A percentile compares a stretch with the other conserved stretches of the same genome.
Evolutionary conservation across 1,140 invertebrate genomes (phyloP).

Genomic region (Stegodyphus mimosarum): DNA sequence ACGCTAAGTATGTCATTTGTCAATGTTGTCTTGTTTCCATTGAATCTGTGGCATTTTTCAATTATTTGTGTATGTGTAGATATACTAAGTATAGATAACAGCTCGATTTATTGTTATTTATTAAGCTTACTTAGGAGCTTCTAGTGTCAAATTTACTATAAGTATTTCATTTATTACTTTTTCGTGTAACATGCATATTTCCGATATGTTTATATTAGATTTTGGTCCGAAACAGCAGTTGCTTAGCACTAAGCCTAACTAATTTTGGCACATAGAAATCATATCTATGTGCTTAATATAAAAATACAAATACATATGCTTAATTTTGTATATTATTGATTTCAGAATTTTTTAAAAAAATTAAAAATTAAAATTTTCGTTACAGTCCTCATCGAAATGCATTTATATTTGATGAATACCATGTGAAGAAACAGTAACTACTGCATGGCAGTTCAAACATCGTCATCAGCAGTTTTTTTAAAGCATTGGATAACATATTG

Average conservation of each 20-base stretch:
- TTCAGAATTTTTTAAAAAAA: too few species aligned
- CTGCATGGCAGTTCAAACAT: too few species aligned
- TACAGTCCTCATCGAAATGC: too few species aligned
- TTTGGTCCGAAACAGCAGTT: constrained; percentile 41
- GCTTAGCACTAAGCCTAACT: not conserved
- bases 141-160: constrained; percentile 54
- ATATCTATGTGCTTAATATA: too few species aligned
- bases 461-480: too few species aligned
- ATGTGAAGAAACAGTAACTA: too few species aligned
- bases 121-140: constrained; percentile 41
- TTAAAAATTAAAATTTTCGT: too few species aligned
- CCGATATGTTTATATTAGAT: constrained; percentile 43
- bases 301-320: too few species aligned
- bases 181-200: constrained; percentile 40
- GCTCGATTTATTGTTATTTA: constrained; percentile 59
- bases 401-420: too few species aligned
- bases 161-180: constrained; percentile 49
- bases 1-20: constrained; percentile 58
- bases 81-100: constrained; percentile 48
- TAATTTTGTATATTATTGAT: too few species aligned
- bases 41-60: constrained; percentile 51
- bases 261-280: not conserved
- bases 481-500: too few species aligned
- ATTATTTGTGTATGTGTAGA: constrained; percentile 59
- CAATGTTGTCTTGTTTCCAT: constrained; percentile 58